These are phyloP conservation scores for Crematogaster levior DNA, from an alignment of 2,888 invertebrate species.

Conservation along the genomic window DNA sequence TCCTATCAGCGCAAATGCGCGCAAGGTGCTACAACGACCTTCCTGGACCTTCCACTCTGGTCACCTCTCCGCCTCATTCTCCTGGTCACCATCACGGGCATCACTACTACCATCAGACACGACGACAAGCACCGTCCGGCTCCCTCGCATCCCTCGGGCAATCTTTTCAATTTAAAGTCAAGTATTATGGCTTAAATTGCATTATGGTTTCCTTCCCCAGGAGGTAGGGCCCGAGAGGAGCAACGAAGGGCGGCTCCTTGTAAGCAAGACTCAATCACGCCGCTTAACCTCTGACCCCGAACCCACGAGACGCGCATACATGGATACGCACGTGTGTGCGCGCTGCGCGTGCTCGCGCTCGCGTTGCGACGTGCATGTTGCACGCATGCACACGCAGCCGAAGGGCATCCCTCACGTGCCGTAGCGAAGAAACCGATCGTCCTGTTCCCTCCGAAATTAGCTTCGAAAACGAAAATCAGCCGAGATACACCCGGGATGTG, in stretches of 20 bases:
- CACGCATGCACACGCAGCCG: constrained; percentile 12
- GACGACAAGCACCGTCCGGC: constrained; percentile 68
- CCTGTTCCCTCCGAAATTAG: constrained; percentile 66
- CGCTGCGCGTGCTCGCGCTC: constrained; percentile 18
- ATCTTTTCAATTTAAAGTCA: constrained; percentile 86
- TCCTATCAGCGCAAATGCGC: constrained; percentile 45
- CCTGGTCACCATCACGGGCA: constrained; percentile 50
- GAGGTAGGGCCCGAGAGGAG: constrained; percentile 75
- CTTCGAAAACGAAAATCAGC: constrained; percentile 76
- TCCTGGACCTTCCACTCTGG: constrained; percentile 19
- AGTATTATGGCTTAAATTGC: constrained; percentile 86
- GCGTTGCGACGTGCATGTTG: constrained; percentile 13
- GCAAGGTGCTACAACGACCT: constrained; percentile 41
- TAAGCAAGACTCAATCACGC: constrained; percentile 85
- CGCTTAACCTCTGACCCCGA: constrained; percentile 84
- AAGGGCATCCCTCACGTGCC: constrained; percentile 57
- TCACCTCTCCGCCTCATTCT: constrained; percentile 34
- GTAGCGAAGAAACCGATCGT: constrained; percentile 47
- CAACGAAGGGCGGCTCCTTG: constrained; percentile 82
- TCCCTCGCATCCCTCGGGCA: constrained; percentile 85
- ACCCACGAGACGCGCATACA: constrained; percentile 65
- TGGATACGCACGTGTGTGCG: constrained; percentile 52
- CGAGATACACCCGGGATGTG: constrained; percentile 72
- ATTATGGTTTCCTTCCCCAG: constrained; percentile 84
- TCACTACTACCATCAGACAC: constrained; percentile 41